Evolutionary conservation across 1,140 invertebrate genomes (phyloP).

Genomic region (Nasonia vitripennis): DNA sequence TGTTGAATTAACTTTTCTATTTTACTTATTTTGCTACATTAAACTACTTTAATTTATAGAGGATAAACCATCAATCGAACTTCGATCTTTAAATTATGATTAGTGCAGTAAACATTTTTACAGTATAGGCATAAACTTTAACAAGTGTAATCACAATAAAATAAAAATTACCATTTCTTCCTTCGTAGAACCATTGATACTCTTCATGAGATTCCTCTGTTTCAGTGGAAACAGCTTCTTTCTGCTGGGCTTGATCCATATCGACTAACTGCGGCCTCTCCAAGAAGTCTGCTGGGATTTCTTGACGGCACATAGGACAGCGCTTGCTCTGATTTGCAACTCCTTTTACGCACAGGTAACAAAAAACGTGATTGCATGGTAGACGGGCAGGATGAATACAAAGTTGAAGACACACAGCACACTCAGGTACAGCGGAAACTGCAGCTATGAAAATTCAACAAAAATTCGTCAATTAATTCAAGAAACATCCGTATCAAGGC

Average conservation of each 20-base stretch:
- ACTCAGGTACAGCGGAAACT: conserved; percentile 78
- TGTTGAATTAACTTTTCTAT: conserved; percentile 27
- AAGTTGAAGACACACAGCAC: conserved; percentile 93
- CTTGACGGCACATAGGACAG: conserved; percentile 90
- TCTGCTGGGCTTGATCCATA: conserved; percentile 73
- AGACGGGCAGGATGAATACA: conserved; percentile 92
- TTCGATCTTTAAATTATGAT: not conserved
- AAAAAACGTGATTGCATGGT: conserved; percentile 96
- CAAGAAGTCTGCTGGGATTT: conserved; percentile 89
- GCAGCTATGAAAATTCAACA: conserved; percentile 32
- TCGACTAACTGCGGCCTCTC: conserved; percentile 88
- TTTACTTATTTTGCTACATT: not conserved
- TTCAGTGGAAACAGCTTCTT: conserved; percentile 42
- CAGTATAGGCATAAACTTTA: not conserved
- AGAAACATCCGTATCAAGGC: not conserved
- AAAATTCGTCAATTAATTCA: not conserved
- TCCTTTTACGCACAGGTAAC: conserved; percentile 96
- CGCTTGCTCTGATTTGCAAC: conserved; percentile 89
- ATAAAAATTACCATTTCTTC: conserved; percentile 84
- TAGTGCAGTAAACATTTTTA: not conserved
- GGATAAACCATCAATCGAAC: not conserved
- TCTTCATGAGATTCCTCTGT: conserved; percentile 79
- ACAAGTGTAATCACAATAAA: not conserved
- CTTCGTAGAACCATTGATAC: conserved; percentile 97
- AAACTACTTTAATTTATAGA: not conserved